Conservation (phyloP, 2,888 invertebrate genomes). For the Aphodius sticticus region DNA sequence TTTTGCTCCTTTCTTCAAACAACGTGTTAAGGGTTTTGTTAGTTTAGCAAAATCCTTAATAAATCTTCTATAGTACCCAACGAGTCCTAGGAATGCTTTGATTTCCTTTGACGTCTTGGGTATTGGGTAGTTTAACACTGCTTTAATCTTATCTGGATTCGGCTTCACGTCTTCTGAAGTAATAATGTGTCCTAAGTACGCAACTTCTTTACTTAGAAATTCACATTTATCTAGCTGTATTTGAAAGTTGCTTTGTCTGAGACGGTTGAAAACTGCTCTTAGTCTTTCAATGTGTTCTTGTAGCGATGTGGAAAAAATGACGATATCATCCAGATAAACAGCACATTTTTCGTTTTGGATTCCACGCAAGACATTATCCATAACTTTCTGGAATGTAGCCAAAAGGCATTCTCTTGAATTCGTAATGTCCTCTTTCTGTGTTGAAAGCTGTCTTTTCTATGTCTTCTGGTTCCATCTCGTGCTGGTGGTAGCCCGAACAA, state of each 20-base stretch:
- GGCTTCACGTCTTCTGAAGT: constrained; percentile 18
- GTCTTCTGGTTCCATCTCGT: constrained; percentile 45
- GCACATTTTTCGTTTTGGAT: constrained; percentile 40
- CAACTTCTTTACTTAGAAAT: no score
- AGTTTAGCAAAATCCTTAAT: no score
- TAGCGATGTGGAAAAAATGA: constrained; percentile 30
- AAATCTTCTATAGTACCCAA: no score
- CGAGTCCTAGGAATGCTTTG: constrained; percentile 29
- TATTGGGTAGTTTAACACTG: constrained; percentile 36
- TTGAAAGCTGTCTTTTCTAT: constrained; percentile 44
- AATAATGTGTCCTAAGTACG: no score
- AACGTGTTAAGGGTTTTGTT: constrained; percentile 22
- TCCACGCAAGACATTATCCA: constrained; percentile 47
- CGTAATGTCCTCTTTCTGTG: constrained; percentile 23
- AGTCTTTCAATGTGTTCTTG: constrained; percentile 43
- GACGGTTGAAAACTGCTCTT: background rate
- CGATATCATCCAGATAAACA: no score
- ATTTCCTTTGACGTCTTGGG: constrained; percentile 37
- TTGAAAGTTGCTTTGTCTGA: constrained; percentile 16
- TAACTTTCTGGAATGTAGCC: constrained; percentile 38
- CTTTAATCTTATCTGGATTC: constrained; percentile 39
- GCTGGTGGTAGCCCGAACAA: constrained; percentile 56
- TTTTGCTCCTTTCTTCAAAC: constrained; percentile 27
- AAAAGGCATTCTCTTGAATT: constrained; percentile 44
- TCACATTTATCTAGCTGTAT: constrained; percentile 11